A percentile compares a stretch with the other conserved stretches of the same genome.
These are phyloP conservation scores for Brachymystax lenok DNA, from an alignment of 2,797 vertebrate species.

Conservation along the genomic window DNA sequence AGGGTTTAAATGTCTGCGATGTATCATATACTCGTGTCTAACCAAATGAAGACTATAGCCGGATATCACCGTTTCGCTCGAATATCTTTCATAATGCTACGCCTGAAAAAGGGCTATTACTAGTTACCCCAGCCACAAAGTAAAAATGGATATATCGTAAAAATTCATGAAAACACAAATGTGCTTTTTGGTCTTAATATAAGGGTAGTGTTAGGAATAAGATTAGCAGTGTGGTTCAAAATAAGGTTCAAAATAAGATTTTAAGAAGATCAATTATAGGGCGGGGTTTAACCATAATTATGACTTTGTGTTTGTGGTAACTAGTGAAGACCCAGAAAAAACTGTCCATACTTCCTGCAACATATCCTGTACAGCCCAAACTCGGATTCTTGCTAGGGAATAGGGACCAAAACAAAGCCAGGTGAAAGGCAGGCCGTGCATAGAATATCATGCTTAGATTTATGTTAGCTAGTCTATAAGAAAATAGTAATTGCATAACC, in stretches of 20 bases:
- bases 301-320: too few species aligned
- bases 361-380: conserved; percentile 6
- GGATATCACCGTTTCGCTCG: neutral
- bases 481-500: neutral
- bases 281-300: too few species aligned
- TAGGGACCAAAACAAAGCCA: conserved; percentile 9
- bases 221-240: too few species aligned
- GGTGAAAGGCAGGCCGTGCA: neutral
- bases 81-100: conserved; percentile 15
- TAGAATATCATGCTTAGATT: neutral
- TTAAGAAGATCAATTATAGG: too few species aligned
- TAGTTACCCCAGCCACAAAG: too few species aligned
- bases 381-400: conserved; percentile 9
- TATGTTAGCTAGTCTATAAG: neutral
- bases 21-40: neutral
- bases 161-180: too few species aligned
- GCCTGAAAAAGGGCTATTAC: neutral
- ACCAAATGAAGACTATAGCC: neutral
- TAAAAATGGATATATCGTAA: too few species aligned
- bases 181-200: too few species aligned
- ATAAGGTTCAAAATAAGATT: too few species aligned
- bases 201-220: too few species aligned
- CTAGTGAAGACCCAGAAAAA: neutral
- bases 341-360: conserved; percentile 25
- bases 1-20: neutral